Base-by-base conservation (phyloP, 1,140 invertebrate genomes). In the Leptestheria dahalacensis region DNA sequence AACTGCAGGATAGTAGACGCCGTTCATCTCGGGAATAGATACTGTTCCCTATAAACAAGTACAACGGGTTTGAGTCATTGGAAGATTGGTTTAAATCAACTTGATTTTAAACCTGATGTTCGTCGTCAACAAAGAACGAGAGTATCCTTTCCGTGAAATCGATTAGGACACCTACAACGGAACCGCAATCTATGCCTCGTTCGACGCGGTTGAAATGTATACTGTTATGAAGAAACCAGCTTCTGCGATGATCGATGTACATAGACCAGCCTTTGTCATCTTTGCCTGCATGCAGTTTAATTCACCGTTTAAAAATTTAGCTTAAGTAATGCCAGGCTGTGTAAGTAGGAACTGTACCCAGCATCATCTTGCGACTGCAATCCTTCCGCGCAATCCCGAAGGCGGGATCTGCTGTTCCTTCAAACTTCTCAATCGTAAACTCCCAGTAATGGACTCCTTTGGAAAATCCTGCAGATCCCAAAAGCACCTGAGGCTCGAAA, bases 231-330 rank as follows among this genome's bases (percentile, higher is more conserved):
- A 97, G 86, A 76, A 97, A 98, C 82, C 82, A 83, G 6, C 91
- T 95, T 25, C 94, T 79, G 67, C 91, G 83, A 6, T 85, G 81
- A 74, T 99, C 95, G 66, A 98, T 93, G 74, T 98, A 98, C 92
- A 98, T 97, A 67, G 90, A 89, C 88, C 94, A 99, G 15, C 91
- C 93, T 68, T 93, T 91, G 68, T 93, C 88, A 76, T 98, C 95
- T 77, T 96, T 97, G 21, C 93, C 91, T 97, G 72, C 15, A 67
- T 67, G 29, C 50, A 18, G 48, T 15, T 33, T 20, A 63, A 64
- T 11, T 1, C 11, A 47, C n/a, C n/a, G n/a, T 47, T 47, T n/a
- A n/a, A n/a, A n/a, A n/a, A n/a, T n/a, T n/a, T n/a, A n/a, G n/a
- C n/a, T n/a, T n/a, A n/a, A n/a, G n/a, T n/a, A n/a, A n/a, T n/a